These are phyloP conservation scores for Macaria notata DNA, from an alignment of 2,888 invertebrate genomes.

Conservation along the genomic window DNA sequence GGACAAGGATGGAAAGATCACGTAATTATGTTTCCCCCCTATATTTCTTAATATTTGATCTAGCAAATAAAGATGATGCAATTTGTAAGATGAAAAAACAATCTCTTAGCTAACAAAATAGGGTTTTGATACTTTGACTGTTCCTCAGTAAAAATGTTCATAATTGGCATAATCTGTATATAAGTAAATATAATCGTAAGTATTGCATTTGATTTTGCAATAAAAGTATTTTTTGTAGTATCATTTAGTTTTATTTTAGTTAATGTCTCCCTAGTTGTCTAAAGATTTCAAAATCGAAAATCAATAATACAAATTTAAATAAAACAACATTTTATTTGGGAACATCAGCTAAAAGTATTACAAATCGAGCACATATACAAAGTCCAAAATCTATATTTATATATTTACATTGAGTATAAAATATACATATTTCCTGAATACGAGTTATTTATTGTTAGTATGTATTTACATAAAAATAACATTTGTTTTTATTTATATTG, in stretches of 20 bases:
- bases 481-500: background rate
- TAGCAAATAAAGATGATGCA: too few relatives aligned
- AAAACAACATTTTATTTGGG: slow-evolving; percentile 7
- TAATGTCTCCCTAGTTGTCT: too few relatives aligned
- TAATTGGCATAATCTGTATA: slow-evolving; percentile 21
- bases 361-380: background rate
- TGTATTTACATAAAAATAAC: slow-evolving; percentile 7
- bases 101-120: too few relatives aligned
- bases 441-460: background rate
- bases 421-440: background rate
- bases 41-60: too few relatives aligned
- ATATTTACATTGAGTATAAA: slow-evolving; percentile 5
- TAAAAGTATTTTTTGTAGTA: background rate
- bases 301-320: too few relatives aligned
- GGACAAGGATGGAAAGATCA: too few relatives aligned
- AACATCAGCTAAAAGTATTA: slow-evolving; percentile 1
- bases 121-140: too few relatives aligned
- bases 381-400: slow-evolving; percentile 1
- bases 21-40: too few relatives aligned
- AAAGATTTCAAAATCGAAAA: too few relatives aligned
- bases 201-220: slow-evolving; percentile 13
- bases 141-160: background rate
- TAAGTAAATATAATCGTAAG: slow-evolving; percentile 32
- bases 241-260: too few relatives aligned
- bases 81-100: too few relatives aligned